These are phyloP conservation scores for Euplagia quadripunctaria DNA, from an alignment of 2,888 invertebrate genomes.

Conservation along the genomic window DNA sequence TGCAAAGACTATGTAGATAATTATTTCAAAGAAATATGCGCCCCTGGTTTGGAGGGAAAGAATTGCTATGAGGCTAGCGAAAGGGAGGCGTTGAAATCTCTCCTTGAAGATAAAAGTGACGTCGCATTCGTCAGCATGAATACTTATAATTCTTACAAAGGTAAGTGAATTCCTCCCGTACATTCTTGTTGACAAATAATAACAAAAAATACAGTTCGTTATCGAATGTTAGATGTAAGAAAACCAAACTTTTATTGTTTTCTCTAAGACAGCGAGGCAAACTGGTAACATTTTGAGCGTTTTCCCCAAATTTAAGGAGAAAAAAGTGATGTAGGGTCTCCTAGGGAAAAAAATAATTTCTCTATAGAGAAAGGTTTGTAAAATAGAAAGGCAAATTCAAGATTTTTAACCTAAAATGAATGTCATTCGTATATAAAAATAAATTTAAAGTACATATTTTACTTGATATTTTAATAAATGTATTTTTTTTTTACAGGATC, in stretches of 20 bases:
- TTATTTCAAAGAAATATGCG: slow-evolving; percentile 91
- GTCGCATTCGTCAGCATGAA: slow-evolving; percentile 92
- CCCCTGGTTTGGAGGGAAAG: slow-evolving; percentile 78
- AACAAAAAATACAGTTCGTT: neutral
- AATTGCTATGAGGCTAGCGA: slow-evolving; percentile 85
- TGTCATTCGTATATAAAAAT: no score
- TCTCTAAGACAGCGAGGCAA: neutral
- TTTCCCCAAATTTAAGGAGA: no score
- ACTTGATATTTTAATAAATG: slow-evolving; percentile 2
- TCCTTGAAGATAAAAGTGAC: slow-evolving; percentile 90
- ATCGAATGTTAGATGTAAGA: no score
- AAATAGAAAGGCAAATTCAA: no score
- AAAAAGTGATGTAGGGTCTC: no score
- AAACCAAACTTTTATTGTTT: neutral
- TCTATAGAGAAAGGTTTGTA: no score
- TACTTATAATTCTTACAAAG: slow-evolving; percentile 88
- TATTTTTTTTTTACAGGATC: slow-evolving; percentile 29
- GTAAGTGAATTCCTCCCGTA: slow-evolving; percentile 68
- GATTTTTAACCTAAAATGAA: no score
- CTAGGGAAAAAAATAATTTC: no score
- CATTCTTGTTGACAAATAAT: neutral
- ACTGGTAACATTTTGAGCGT: neutral
- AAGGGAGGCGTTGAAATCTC: slow-evolving; percentile 89
- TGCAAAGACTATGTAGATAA: slow-evolving; percentile 77
- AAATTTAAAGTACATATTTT: no score